Evolutionary conservation across 23 tunicate species (phyloP).

Genomic region (Oikopleura albicans): DNA sequence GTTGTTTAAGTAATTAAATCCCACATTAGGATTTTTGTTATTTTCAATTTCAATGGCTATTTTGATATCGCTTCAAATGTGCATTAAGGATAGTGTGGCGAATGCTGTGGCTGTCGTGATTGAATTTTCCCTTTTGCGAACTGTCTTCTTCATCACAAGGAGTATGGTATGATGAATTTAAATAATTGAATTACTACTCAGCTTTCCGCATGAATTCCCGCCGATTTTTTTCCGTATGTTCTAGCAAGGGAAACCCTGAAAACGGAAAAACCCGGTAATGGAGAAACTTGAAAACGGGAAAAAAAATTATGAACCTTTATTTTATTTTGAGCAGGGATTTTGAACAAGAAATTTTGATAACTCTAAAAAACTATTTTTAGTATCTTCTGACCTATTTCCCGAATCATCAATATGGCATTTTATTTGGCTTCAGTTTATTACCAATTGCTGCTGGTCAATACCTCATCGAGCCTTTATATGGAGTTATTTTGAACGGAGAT

Average conservation of each 20-base stretch:
- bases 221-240: no score
- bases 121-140: not conserved
- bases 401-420: not conserved
- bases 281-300: no score
- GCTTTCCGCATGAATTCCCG: no score
- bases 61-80: not conserved
- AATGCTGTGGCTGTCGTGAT: not conserved
- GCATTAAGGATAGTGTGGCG: not conserved
- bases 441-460: not conserved
- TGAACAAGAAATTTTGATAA: not conserved
- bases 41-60: no score
- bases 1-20: no score
- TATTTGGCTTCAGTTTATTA: not conserved
- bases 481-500: not conserved
- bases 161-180: not conserved
- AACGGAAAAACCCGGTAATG: no score
- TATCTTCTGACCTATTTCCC: not conserved
- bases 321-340: no score
- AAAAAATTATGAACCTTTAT: no score
- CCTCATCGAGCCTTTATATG: not conserved
- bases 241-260: no score
- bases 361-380: not conserved
- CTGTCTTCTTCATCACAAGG: constrained; percentile 3
- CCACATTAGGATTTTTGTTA: no score
- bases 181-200: no score